These are phyloP conservation scores for Drosophila paramelanica DNA, from an alignment of 2,888 invertebrate species.

Conservation along the genomic window DNA sequence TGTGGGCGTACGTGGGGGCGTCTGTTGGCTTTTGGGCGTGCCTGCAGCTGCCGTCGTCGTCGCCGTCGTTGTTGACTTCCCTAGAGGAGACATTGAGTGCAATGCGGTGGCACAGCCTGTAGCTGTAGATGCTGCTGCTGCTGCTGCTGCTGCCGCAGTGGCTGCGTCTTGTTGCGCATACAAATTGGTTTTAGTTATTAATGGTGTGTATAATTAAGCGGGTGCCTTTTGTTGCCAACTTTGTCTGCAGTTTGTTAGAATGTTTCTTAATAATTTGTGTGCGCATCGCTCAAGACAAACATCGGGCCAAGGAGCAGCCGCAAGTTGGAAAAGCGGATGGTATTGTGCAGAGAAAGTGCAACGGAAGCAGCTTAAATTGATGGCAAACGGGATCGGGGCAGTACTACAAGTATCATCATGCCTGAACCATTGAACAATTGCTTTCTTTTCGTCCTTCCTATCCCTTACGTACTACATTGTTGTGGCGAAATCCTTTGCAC, in stretches of 20 bases:
- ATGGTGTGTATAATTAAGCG: conserved; percentile 78
- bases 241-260: conserved; percentile 77
- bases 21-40: conserved; percentile 24
- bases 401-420: background rate
- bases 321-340: background rate
- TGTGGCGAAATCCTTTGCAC: conserved; percentile 16
- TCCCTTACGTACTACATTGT: conserved; percentile 14
- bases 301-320: background rate
- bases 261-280: conserved; percentile 78
- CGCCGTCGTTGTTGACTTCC: conserved; percentile 34
- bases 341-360: background rate
- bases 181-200: conserved; percentile 79
- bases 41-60: conserved; percentile 34
- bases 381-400: background rate
- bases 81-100: conserved; percentile 51
- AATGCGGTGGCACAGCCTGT: conserved; percentile 14
- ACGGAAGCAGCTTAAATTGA: conserved; percentile 8
- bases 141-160: background rate
- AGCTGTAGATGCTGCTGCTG: conserved; percentile 15
- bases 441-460: too few species aligned
- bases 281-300: conserved; percentile 56
- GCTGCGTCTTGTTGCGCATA: conserved; percentile 67
- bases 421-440: background rate
- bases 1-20: conserved; percentile 21
- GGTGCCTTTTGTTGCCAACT: conserved; percentile 75